Percentiles rank a stretch among this genome's conserved stretches.
phyloP scores from a whole-genome alignment of 2,888 invertebrate species.

The Falcaria lacertinaria region DNA sequence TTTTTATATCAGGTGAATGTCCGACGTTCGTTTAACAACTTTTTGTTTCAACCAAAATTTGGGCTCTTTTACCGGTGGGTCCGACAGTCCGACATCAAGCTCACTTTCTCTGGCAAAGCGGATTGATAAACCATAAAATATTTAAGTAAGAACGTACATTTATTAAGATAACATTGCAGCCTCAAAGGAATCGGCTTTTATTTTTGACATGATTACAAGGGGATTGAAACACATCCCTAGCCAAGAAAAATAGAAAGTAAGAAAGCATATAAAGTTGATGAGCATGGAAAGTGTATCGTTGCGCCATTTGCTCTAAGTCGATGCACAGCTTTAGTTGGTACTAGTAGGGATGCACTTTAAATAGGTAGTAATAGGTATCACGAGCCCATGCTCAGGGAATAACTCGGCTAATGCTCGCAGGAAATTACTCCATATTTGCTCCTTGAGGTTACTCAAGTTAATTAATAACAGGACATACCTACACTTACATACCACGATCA shows the following conservation, averaged over 20 bases:
- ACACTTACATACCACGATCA: too few relatives aligned
- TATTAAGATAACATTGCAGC: too few relatives aligned
- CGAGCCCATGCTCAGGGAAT: too few relatives aligned
- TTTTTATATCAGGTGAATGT: constrained; percentile 34
- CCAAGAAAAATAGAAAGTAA: neutral
- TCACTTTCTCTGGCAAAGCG: constrained; percentile 44
- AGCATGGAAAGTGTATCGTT: neutral
- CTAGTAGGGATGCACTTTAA: too few relatives aligned
- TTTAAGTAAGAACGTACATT: constrained; percentile 10
- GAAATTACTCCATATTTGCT: too few relatives aligned
- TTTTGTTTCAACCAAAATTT: constrained; percentile 42
- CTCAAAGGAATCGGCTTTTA: too few relatives aligned
- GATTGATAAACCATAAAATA: constrained; percentile 39
- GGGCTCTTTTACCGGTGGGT: constrained; percentile 35
- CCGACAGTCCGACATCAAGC: constrained; percentile 22
- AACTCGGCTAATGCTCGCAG: too few relatives aligned
- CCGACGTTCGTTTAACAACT: constrained; percentile 29
- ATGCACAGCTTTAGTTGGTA: neutral
- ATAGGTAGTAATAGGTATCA: too few relatives aligned
- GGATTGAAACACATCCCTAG: too few relatives aligned
- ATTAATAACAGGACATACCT: too few relatives aligned
- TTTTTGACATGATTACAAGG: too few relatives aligned
- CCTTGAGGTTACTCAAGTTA: too few relatives aligned
- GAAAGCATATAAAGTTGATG: neutral
- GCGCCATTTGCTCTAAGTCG: neutral